A percentile compares a stretch with the other conserved stretches of the same genome.
Evolutionary conservation across 2,797 vertebrate genomes (phyloP).

Genomic region (Peromyscus attwateri): DNA sequence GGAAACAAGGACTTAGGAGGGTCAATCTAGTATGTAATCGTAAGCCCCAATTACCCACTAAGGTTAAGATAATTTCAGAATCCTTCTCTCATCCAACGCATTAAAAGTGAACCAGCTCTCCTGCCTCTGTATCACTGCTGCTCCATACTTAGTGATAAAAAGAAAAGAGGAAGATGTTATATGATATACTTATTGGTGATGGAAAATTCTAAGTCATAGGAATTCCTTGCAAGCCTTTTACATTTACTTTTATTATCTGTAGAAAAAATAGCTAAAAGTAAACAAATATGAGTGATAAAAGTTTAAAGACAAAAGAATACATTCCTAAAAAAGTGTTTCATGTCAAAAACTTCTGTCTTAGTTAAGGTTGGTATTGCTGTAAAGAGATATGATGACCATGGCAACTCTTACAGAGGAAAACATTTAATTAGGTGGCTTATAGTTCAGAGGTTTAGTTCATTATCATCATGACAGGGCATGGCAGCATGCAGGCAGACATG

Average conservation of each 20-base stretch:
- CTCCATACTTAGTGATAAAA: not conserved
- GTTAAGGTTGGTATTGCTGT: too few species aligned
- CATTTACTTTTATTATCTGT: constrained; percentile 23
- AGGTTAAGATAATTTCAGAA: constrained; percentile 27
- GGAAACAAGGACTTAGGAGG: not conserved
- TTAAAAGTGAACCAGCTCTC: constrained; percentile 9
- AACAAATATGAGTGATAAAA: not conserved
- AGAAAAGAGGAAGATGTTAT: not conserved
- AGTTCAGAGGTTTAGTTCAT: too few species aligned
- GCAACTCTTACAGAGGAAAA: too few species aligned
- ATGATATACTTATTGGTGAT: not conserved
- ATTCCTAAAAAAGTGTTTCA: constrained; percentile 6
- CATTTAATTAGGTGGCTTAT: too few species aligned
- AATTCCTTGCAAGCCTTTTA: not conserved
- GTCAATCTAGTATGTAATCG: not conserved
- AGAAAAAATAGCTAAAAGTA: constrained; percentile 33
- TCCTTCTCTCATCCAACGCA: not conserved
- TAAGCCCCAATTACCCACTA: not conserved
- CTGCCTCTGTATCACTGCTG: not conserved
- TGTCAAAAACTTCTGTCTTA: not conserved
- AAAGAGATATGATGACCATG: too few species aligned
- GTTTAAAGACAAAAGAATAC: not conserved
- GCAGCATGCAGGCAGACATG: too few species aligned
- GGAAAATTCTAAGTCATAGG: not conserved
- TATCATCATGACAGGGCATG: too few species aligned